Conservation (phyloP, 2,113 vertebrate species). For the Mus pahari region DNA sequence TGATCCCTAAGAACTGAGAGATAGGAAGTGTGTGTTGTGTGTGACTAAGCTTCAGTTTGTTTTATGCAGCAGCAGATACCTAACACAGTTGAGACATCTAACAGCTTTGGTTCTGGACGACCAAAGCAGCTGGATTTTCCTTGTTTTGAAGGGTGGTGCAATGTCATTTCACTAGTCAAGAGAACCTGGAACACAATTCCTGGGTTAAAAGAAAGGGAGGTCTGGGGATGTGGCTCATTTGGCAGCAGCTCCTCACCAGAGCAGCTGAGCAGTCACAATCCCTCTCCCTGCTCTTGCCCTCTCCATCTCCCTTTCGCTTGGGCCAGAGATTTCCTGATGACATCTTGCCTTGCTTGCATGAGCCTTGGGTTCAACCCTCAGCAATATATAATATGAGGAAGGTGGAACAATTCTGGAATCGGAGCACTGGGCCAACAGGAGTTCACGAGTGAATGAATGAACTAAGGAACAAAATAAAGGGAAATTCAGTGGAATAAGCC, state of each 20-base stretch:
- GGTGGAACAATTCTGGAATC: background rate
- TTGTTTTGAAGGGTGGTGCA: background rate
- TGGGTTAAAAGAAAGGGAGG: background rate
- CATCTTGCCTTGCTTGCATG: background rate
- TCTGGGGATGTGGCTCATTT: background rate
- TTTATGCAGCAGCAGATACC: background rate
- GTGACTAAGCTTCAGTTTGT: background rate
- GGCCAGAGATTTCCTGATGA: too few relatives aligned
- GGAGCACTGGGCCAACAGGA: background rate
- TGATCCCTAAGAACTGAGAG: background rate
- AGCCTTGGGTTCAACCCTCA: background rate
- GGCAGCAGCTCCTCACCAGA: too few relatives aligned
- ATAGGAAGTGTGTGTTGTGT: background rate
- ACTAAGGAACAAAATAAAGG: background rate
- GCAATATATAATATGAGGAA: background rate
- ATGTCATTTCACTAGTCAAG: background rate
- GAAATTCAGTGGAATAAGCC: background rate
- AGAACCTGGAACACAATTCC: background rate
- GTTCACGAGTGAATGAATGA: background rate
- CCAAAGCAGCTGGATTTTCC: background rate
- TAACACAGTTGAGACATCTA: background rate
- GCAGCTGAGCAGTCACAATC: too few relatives aligned
- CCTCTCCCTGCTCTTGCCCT: too few relatives aligned
- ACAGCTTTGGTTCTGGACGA: slow-evolving; percentile 30
- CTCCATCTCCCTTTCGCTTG: too few relatives aligned